Conservation (phyloP, 2,113 vertebrate species). For the Erythrocercus mccallii region DNA sequence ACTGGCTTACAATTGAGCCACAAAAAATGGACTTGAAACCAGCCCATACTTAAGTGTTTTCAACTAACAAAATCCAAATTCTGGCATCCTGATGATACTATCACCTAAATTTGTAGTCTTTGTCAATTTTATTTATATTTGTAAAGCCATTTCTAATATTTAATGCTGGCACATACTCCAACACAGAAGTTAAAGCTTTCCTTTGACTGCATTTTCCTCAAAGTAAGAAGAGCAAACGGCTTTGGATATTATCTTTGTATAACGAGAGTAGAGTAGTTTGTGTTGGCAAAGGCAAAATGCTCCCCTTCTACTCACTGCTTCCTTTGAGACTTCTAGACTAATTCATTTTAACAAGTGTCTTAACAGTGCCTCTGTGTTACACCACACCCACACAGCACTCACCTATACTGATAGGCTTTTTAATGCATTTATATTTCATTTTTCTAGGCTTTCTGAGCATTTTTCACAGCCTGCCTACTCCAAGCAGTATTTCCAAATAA, state of each 20-base stretch:
- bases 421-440: not conserved
- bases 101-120: not conserved
- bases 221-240: not conserved
- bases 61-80: not conserved
- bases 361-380: slow-evolving; percentile 15
- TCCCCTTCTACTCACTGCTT: not conserved
- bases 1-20: not conserved
- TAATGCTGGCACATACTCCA: not conserved
- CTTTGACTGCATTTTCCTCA: not conserved
- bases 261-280: slow-evolving; percentile 11
- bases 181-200: not conserved
- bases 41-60: not conserved
- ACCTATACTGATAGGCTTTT: not conserved
- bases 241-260: slow-evolving; percentile 28
- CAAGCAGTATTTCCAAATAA: not conserved
- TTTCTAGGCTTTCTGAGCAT: not conserved
- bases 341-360: slow-evolving; percentile 4
- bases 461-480: not conserved
- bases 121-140: not conserved
- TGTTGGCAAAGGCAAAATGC: slow-evolving; percentile 27
- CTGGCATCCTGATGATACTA: not conserved
- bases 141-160: not conserved
- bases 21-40: fast-evolving
- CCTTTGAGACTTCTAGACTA: not conserved
- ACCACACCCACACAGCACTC: not conserved